Evolutionary conservation across 1,140 invertebrate species (phyloP).

Genomic region (Drosophila rufa): DNA sequence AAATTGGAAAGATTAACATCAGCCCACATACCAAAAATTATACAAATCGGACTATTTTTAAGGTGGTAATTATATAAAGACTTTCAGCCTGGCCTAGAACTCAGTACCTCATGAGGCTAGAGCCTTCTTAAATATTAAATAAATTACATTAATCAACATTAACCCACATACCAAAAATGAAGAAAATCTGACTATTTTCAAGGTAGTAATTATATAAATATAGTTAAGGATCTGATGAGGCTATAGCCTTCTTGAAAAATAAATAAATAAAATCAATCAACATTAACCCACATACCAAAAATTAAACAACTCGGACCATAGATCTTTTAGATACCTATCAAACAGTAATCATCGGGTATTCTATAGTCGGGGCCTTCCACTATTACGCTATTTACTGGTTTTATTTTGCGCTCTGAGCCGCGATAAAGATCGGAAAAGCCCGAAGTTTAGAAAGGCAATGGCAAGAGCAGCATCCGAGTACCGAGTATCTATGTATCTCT

Average conservation of each 20-base stretch:
- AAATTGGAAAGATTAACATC: background rate
- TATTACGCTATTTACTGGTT: slow-evolving; percentile 4
- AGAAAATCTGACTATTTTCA: too few species aligned
- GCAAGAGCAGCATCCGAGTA: slow-evolving; percentile 46
- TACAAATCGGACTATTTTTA: background rate
- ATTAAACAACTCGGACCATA: background rate
- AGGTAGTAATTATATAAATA: too few species aligned
- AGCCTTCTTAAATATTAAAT: too few species aligned
- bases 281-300: background rate
- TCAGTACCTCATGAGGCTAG: too few species aligned
- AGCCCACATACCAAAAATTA: background rate
- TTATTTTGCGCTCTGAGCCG: slow-evolving; percentile 27
- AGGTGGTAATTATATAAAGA: too few species aligned
- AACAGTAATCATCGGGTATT: background rate
- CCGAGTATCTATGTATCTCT: slow-evolving; percentile 49
- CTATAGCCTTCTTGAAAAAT: background rate
- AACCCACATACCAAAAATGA: too few species aligned
- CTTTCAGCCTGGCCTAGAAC: too few species aligned
- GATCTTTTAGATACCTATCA: background rate
- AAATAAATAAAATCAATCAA: background rate
- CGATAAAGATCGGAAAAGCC: slow-evolving; percentile 80
- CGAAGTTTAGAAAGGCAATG: slow-evolving; percentile 79
- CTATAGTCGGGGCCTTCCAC: background rate
- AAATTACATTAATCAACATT: too few species aligned
- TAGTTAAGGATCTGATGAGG: too few species aligned